Evolutionary conservation across 2,113 vertebrate genomes (phyloP), one percentile per base, ranked within the genome.

Genomic region (Spilogale gracilis): DNA sequence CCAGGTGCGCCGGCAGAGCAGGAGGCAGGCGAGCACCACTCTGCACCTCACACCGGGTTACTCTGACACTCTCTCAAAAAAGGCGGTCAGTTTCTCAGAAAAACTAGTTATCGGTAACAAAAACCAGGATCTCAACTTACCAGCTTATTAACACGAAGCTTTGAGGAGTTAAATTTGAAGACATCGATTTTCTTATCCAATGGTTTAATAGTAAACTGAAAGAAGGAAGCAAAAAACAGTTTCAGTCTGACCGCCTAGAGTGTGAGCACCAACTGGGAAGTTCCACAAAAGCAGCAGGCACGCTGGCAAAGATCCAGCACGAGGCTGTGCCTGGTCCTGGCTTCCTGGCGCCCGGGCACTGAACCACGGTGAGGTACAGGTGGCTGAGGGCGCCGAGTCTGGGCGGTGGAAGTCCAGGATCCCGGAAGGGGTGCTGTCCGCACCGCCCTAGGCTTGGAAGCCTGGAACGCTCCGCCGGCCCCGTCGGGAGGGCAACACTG

Each of bases 91-190:
- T 85, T 88, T 81, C 76, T 48, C 54, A 81, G 27, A 89, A 93
- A 93, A 89, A 45, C 48, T n/a, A 30, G 89, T 97, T 93, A 91
- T 86, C 91, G 61, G 69, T 89, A 84, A 94, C 27, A 65, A 92
- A 97, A 97, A 92, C 16, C 73, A 92, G 93, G 56, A 86, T 69
- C 89, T 91, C 58, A 91, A 99, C 99, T 99, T 98, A 99, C 99
- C 99, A 99, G 97, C 96, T 99, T 99, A 98, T 99, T 99, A 96
- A 99, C 99, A 97, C 99, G 98, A 71, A 99, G 98, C 78, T 99
- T 99, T 17, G 99, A 99, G 58, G 99, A 99, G 98, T 99, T 99
- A 99, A 99, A 99, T 98, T 99, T 99, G 97, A 99, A 99, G 98
- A 99, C 99, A 58, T 99, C 99, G 11, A 99, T 99, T 98, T 99